These are phyloP conservation scores for Mallotus villosus DNA, from an alignment of 2,797 vertebrate genomes.

Conservation along the genomic window DNA sequence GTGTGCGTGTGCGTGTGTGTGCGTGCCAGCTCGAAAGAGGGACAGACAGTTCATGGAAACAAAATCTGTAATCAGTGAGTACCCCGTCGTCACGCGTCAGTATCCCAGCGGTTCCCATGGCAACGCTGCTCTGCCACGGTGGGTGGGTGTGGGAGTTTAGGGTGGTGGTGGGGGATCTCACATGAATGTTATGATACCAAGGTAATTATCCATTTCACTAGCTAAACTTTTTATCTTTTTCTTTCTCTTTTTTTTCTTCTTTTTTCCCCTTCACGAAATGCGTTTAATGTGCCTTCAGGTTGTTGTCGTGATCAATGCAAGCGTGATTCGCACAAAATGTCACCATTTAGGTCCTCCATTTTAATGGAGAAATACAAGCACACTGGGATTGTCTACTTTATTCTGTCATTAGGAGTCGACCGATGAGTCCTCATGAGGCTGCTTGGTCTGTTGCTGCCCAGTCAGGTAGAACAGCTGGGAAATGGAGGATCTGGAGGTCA, in stretches of 20 bases:
- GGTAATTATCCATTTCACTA: slow-evolving; percentile 33
- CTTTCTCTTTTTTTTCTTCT: not conserved
- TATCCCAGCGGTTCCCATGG: slow-evolving; percentile 20
- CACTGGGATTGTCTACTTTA: not conserved
- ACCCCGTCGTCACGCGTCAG: slow-evolving; percentile 23
- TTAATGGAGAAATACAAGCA: not conserved
- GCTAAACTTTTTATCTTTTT: slow-evolving; percentile 18
- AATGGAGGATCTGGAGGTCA: not conserved
- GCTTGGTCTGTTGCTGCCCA: slow-evolving; percentile 27
- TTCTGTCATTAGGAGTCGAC: slow-evolving; percentile 2
- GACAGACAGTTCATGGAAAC: slow-evolving; percentile 15
- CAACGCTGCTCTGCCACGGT: not conserved
- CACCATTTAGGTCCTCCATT: slow-evolving; percentile 26
- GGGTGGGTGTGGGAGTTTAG: not conserved
- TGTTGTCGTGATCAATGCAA: slow-evolving; percentile 36
- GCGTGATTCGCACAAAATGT: slow-evolving; percentile 29
- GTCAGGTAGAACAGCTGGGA: slow-evolving; percentile 7
- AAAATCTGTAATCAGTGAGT: not conserved
- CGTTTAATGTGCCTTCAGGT: slow-evolving; percentile 64
- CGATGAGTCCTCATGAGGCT: not conserved
- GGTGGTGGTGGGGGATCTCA: not conserved
- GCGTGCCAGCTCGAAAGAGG: not conserved
- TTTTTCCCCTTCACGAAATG: slow-evolving; percentile 14
- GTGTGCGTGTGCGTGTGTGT: not conserved
- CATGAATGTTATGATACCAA: slow-evolving; percentile 1